These are phyloP conservation scores for Telmatochromis brachygnathus DNA, from an alignment of 2,113 vertebrate species.

Conservation along the genomic window DNA sequence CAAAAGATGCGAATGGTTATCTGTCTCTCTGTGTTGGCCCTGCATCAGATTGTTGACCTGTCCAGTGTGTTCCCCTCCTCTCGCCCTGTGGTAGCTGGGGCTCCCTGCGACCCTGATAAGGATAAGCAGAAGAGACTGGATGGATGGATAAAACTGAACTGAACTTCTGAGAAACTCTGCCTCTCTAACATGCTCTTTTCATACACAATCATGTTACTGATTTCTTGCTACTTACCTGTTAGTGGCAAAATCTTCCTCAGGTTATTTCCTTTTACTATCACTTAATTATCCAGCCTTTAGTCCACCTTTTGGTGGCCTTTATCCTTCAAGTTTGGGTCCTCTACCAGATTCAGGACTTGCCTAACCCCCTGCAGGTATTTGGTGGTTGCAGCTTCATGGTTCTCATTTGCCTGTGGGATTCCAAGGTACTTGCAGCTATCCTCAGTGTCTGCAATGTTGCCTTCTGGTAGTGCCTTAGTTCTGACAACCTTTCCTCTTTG, in stretches of 20 bases:
- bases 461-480: neutral
- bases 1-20: neutral
- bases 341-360: neutral
- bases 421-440: neutral
- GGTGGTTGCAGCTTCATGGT: neutral
- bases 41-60: neutral
- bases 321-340: neutral
- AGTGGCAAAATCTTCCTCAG: neutral
- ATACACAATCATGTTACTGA: neutral
- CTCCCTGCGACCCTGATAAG: neutral
- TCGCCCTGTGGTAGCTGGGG: neutral
- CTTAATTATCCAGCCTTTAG: neutral
- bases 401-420: neutral
- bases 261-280: neutral
- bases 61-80: neutral
- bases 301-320: neutral
- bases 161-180: neutral
- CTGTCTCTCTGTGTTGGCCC: neutral
- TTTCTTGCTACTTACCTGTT: neutral
- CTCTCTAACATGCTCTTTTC: neutral
- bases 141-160: neutral
- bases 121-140: neutral
- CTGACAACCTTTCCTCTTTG: neutral
- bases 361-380: neutral
- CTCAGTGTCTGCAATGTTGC: neutral